Evolutionary conservation across 1,140 invertebrate genomes (phyloP), one percentile per base, ranked within the genome.

Genomic region (Triops longicaudatus): DNA sequence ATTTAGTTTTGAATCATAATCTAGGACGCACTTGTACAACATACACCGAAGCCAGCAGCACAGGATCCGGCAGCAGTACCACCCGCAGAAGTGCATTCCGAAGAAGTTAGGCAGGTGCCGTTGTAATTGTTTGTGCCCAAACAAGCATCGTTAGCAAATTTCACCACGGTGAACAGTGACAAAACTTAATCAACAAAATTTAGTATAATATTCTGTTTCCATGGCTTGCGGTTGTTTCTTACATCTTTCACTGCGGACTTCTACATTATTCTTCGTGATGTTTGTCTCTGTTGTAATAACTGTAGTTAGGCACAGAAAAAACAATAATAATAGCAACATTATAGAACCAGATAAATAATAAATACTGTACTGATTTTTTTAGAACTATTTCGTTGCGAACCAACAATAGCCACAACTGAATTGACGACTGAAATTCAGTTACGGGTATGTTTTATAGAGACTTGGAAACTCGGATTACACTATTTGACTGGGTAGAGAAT

Each of bases 81-180:
- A 73, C 88, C 88, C 26, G 90, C 86, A 79, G 88, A 87, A 26
- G 84, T 82, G 80, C 92, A 94, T 83, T 94, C 91, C 43, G 89
- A 85, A 78, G 88, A 86, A 7, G 92, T 91, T 31, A 91, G 88
- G 81, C 93, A 94, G 0, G 90, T 93, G 10, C 92, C 93, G n/a
- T 73, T 73, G 73, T 73, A 73, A 0, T 31, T 17, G 14, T 73
- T 76, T 10, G 42, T 28, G 37, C 42, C 75, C 42, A 50, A 22
- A 71, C 75, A 76, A 31, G 50, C 44, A 26, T 22, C 28, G 27
- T 76, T 76, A 11, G 44, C 14, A 26, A 76, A 76, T 26, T 50
- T 43, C 1, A 76, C 75, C 26, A 76, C 10, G 0, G 27, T 73
- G 73, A 73, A 73, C 37, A 73, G 11, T 17, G 73, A 73, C 26